Evolutionary conservation across 37 sponge, comb jelly and placozoan species (phyloP).

Genomic region (Dysidea cf. avara): DNA sequence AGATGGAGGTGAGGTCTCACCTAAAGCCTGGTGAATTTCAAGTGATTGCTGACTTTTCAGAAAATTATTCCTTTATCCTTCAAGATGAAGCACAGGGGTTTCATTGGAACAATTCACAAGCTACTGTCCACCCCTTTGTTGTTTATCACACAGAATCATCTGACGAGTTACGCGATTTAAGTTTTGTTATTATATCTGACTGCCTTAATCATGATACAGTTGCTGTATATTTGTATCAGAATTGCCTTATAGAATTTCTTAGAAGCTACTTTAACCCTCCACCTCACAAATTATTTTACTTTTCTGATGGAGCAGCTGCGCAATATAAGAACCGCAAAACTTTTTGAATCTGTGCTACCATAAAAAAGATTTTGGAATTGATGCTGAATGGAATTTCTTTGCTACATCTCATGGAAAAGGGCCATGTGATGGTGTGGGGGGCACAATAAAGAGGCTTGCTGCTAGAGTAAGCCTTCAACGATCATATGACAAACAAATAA

Average conservation of each 20-base stretch:
- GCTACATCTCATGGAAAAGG: slow-evolving; percentile 70
- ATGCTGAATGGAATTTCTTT: slow-evolving; percentile 59
- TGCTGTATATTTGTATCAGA: slow-evolving; percentile 28
- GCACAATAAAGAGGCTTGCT: slow-evolving; percentile 52
- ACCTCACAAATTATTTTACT: slow-evolving; percentile 21
- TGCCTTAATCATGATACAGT: slow-evolving; percentile 44
- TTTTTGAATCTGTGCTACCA: slow-evolving; percentile 49
- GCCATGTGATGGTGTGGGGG: slow-evolving; percentile 65
- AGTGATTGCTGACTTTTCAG: slow-evolving; percentile 44
- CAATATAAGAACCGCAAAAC: slow-evolving; percentile 48
- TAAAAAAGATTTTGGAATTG: slow-evolving; percentile 49
- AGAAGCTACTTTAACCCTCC: neutral
- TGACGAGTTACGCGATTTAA: slow-evolving; percentile 21
- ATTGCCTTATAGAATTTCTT: slow-evolving; percentile 17
- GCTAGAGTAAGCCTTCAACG: slow-evolving; percentile 59
- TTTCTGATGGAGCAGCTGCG: slow-evolving; percentile 10
- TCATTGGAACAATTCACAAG: slow-evolving; percentile 67
- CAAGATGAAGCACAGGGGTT: slow-evolving; percentile 58
- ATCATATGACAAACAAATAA: slow-evolving; percentile 54
- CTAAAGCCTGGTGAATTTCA: slow-evolving; percentile 16
- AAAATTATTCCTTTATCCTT: slow-evolving; percentile 59
- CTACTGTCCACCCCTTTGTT: slow-evolving; percentile 58
- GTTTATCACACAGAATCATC: slow-evolving; percentile 17
- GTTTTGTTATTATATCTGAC: slow-evolving; percentile 41
- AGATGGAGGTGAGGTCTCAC: slow-evolving; percentile 1